Evolutionary conservation across 2,113 vertebrate genomes (phyloP).

Genomic region (Acinonyx jubatus): DNA sequence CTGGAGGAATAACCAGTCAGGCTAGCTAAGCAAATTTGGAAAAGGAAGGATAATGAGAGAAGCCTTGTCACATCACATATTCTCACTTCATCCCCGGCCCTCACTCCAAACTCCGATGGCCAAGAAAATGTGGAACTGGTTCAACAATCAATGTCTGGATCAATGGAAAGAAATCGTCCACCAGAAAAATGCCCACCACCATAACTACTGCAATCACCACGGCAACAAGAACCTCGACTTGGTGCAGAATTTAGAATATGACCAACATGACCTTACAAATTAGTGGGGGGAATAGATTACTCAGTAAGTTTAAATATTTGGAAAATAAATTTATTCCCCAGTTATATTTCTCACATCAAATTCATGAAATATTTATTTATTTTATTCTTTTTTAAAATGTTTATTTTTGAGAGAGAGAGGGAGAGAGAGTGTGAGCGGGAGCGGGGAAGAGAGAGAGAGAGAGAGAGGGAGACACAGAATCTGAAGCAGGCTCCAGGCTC

Average conservation of each 20-base stretch:
- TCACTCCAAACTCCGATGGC: neutral
- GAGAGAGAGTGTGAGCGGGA: too few species aligned
- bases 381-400: too few species aligned
- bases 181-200: neutral
- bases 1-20: neutral
- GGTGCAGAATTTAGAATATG: slow-evolving; percentile 29
- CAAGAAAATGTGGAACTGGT: neutral
- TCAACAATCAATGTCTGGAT: neutral
- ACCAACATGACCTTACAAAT: neutral
- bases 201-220: neutral
- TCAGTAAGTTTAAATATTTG: neutral
- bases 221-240: neutral
- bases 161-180: neutral
- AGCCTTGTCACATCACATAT: neutral
- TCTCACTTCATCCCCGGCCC: neutral
- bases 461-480: too few species aligned
- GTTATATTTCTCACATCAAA: neutral
- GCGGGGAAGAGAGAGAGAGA: too few species aligned
- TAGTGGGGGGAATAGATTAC: neutral
- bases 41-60: neutral
- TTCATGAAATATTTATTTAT: neutral
- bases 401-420: too few species aligned
- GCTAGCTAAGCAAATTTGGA: slow-evolving; percentile 1
- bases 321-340: neutral
- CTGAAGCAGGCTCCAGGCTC: too few species aligned